These are phyloP conservation scores for Clarias magur DNA, from an alignment of 2,113 vertebrate genomes.

Conservation along the genomic window DNA sequence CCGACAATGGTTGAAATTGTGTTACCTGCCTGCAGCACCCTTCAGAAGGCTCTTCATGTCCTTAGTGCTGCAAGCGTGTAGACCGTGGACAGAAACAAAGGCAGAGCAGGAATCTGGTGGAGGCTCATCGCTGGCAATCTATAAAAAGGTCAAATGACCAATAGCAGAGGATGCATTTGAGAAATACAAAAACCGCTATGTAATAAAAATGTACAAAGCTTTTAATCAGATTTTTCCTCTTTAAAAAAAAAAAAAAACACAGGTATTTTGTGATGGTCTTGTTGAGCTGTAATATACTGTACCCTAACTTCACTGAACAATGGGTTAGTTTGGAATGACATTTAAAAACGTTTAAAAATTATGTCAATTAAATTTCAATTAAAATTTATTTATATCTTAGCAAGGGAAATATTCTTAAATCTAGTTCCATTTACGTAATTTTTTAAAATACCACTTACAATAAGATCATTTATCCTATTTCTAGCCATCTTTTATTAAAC, in stretches of 20 bases:
- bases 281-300: neutral
- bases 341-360: no score
- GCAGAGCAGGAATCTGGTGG: conserved; percentile 85
- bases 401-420: no score
- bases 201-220: neutral
- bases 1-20: neutral
- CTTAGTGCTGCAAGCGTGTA: conserved; percentile 86
- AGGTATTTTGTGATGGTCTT: neutral
- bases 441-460: no score
- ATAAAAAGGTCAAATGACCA: conserved; percentile 25
- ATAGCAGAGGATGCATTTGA: neutral
- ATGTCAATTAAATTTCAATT: no score
- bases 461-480: no score
- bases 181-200: neutral
- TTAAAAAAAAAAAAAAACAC: no score
- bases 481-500: no score
- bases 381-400: no score
- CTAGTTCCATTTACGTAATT: no score
- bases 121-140: conserved; percentile 92
- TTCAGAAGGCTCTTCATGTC: conserved; percentile 92
- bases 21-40: conserved; percentile 87
- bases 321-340: no score
- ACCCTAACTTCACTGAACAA: neutral
- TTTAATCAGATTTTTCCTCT: neutral
- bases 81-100: conserved; percentile 88